A percentile compares a stretch with the other conserved stretches of the same genome.
Conservation (phyloP, 2,113 vertebrate species). For the Myrmecophaga tridactyla region DNA sequence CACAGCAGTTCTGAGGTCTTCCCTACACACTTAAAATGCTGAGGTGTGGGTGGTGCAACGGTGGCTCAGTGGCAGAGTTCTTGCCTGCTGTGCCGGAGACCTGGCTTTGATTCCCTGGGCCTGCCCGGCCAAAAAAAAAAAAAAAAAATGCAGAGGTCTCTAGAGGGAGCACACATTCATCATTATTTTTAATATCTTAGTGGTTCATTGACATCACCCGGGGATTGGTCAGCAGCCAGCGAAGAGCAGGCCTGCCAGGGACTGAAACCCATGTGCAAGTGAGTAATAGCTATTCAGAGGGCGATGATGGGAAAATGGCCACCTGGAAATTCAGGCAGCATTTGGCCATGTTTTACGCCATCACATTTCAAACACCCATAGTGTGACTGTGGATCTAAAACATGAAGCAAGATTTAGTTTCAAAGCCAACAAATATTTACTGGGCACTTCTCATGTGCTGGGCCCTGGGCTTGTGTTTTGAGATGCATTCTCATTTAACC, state of each 20-base stretch:
- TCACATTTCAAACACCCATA: neutral
- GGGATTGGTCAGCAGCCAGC: neutral
- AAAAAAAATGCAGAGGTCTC: neutral
- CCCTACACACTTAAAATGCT: neutral
- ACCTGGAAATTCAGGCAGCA: neutral
- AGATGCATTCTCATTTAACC: neutral
- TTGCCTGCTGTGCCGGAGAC: too few relatives aligned
- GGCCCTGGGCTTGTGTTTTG: neutral
- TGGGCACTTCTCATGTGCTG: neutral
- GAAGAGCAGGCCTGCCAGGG: neutral
- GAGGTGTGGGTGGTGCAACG: too few relatives aligned
- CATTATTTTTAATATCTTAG: neutral
- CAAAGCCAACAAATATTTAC: neutral
- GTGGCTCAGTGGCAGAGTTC: too few relatives aligned
- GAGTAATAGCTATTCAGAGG: neutral
- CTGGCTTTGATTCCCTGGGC: too few relatives aligned
- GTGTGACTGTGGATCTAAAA: neutral
- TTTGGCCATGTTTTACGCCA: neutral
- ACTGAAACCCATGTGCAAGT: neutral
- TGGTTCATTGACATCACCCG: neutral
- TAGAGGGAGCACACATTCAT: neutral
- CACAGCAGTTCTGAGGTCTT: neutral
- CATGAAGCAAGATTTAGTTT: neutral
- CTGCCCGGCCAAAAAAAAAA: too few relatives aligned
- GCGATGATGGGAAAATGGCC: neutral